Evolutionary conservation across 1,140 invertebrate genomes (phyloP).

Genomic region (Papilio glaucus): DNA sequence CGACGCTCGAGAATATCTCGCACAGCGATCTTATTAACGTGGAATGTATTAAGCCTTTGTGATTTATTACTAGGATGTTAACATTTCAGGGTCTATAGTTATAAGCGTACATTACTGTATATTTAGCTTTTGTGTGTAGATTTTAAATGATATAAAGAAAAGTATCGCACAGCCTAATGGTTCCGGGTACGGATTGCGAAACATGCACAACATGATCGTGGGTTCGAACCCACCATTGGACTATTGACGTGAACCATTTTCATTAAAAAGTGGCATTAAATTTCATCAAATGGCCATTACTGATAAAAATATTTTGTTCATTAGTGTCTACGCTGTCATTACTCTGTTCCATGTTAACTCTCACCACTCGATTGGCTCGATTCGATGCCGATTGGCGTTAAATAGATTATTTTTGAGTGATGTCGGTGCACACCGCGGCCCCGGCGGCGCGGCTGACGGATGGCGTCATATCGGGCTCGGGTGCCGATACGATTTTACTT

Average conservation of each 20-base stretch:
- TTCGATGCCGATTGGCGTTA: slow-evolving; percentile 46
- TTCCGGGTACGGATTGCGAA: no score
- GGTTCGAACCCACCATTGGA: no score
- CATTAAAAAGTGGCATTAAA: no score
- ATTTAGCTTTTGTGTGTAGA: no score
- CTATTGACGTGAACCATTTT: no score
- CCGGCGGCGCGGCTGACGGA: background rate
- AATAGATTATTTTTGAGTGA: slow-evolving; percentile 47
- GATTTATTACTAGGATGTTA: background rate
- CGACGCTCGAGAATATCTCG: background rate
- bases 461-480: slow-evolving; percentile 7
- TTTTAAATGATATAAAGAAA: no score
- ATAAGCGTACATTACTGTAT: background rate
- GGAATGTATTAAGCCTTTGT: background rate
- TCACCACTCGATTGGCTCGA: slow-evolving; percentile 44
- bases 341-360: slow-evolving; percentile 38
- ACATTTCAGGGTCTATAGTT: slow-evolving; percentile 1
- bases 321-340: slow-evolving; percentile 15
- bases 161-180: no score
- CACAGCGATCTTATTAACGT: background rate
- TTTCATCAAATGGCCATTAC: no score
- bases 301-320: background rate
- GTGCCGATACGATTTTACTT: slow-evolving; percentile 27
- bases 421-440: slow-evolving; percentile 31
- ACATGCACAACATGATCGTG: no score